Evolutionary conservation across 1,140 invertebrate species (phyloP).

Genomic region (Euglossa dilemma): DNA sequence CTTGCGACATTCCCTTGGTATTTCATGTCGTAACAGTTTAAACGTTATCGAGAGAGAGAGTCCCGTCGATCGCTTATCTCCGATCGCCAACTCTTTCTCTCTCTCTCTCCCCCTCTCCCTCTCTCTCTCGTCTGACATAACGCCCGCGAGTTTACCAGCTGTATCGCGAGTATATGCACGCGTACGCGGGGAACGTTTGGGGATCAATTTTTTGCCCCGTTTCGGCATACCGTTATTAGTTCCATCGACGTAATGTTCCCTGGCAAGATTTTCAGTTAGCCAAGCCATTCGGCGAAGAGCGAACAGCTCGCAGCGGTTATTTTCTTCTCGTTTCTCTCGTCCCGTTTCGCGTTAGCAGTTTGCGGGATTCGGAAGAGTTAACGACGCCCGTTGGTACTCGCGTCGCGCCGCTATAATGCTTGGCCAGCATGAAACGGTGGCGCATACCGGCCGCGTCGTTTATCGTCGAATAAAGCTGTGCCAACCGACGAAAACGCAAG

Average conservation of each 20-base stretch:
- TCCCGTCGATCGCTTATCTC: neutral
- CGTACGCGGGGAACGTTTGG: neutral
- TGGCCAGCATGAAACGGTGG: conserved; percentile 30
- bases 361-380: conserved; percentile 16
- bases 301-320: neutral
- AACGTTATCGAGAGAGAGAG: neutral
- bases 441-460: conserved; percentile 33
- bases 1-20: neutral
- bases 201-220: neutral
- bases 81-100: neutral
- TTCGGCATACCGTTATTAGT: neutral
- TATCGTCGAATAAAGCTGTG: conserved; percentile 39
- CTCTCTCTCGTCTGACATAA: neutral
- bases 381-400: neutral
- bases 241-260: neutral
- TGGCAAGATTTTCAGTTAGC: too few species aligned
- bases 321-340: neutral
- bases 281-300: neutral
- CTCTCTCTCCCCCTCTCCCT: too few species aligned
- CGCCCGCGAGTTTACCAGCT: neutral
- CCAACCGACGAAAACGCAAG: conserved; percentile 29
- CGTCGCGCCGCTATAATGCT: conserved; percentile 7
- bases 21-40: neutral
- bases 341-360: neutral
- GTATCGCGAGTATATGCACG: neutral